Evolutionary conservation across 2,113 vertebrate genomes (phyloP), one percentile per base, ranked within the genome.

Genomic region (Parus major): DNA sequence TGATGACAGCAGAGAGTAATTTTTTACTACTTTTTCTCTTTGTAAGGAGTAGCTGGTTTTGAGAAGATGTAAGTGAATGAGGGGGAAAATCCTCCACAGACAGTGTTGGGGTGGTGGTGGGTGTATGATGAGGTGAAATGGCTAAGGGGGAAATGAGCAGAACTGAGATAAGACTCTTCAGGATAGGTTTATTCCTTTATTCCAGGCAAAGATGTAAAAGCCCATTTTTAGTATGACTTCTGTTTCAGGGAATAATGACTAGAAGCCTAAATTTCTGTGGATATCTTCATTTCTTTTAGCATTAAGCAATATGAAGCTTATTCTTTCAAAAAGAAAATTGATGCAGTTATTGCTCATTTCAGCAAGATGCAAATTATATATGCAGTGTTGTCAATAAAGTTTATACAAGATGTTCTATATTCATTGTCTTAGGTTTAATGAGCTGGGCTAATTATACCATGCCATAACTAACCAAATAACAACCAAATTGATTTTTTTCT

Each of bases 391-490:
- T 86, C 86, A 88, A 53, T 95, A 85, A 92, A 83, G 60, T 94
- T 92, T 95, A 82, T 88, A 92, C 52, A 78, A 64, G 59, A 86
- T 86, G 12, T 20, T 75, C 56, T 71, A 60, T 83, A 78, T 53
- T 85, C 42, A 55, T 56, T 69, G 86, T 92, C 77, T 90, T 92
- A 63, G 47, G 22, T 82, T 96, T 96, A 97, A 95, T 93, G 83
- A 94, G 57, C 78, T 96, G 42, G 36, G 61, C 75, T 97, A 94
- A 97, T 97, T 96, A 95, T 57, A 88, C 85, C 7, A 2, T 90
- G 36, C 86, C 47, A 77, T 94, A 94, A 88, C 75, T 94, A 93
- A 97, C 82, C 77, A 89, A 96, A 88, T 95, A 95, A 93, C 73
- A 94, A 88, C 50, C 61, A 76, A 81, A 95, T 84, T 72, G 61